These are phyloP conservation scores for Pycnomerus fuliginosus DNA, from an alignment of 2,888 invertebrate species.

Conservation along the genomic window DNA sequence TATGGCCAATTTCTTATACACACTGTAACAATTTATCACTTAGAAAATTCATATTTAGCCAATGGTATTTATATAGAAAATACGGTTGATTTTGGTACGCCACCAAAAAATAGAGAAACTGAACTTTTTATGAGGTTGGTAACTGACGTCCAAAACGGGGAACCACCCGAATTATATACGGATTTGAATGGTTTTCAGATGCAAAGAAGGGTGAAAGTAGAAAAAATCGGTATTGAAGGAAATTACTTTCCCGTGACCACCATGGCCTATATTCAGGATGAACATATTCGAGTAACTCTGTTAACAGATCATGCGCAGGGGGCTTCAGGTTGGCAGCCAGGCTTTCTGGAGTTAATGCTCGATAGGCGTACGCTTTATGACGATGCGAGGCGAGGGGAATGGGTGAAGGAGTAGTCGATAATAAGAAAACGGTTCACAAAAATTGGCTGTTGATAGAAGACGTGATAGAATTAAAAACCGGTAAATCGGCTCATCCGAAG, in stretches of 20 bases:
- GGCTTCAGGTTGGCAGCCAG: constrained; percentile 83
- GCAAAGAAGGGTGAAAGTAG: constrained; percentile 78
- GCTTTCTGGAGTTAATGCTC: constrained; percentile 91
- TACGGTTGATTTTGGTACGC: constrained; percentile 78
- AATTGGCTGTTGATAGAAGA: constrained; percentile 87
- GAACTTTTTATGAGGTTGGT: constrained; percentile 90
- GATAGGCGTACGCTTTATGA: constrained; percentile 92
- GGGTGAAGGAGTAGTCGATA: constrained; percentile 94
- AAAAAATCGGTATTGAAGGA: constrained; percentile 83
- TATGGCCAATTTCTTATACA: constrained; percentile 78
- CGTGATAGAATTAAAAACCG: constrained; percentile 43
- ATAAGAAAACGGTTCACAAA: constrained; percentile 74
- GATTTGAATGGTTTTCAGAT: constrained; percentile 94
- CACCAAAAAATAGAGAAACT: constrained; percentile 85
- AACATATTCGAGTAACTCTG: constrained; percentile 68
- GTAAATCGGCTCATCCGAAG: constrained; percentile 32
- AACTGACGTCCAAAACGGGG: constrained; percentile 82
- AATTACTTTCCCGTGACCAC: constrained; percentile 97
- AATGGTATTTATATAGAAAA: constrained; percentile 81
- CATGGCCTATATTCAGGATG: constrained; percentile 84
- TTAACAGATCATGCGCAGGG: constrained; percentile 91
- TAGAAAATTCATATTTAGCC: constrained; percentile 64
- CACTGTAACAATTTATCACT: constrained; percentile 77
- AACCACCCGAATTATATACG: constrained; percentile 80
- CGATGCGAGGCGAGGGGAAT: constrained; percentile 93